These are phyloP conservation scores for Frankliniella intonsa DNA, from an alignment of 2,888 invertebrate species.

Conservation along the genomic window DNA sequence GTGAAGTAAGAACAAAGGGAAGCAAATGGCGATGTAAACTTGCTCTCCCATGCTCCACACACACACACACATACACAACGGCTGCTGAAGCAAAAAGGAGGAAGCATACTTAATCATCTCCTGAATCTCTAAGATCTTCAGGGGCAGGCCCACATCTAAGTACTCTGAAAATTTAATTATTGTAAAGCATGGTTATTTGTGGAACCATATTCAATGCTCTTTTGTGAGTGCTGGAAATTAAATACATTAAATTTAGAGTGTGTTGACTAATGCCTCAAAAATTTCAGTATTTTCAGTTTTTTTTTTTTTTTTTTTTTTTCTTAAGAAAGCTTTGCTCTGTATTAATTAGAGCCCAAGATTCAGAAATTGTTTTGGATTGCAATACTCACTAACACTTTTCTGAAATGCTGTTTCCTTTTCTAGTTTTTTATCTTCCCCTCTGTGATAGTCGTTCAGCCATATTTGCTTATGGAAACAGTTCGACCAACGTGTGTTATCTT, in stretches of 20 bases:
- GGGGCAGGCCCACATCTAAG: not conserved
- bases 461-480: too few species aligned
- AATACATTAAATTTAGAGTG: too few species aligned
- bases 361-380: too few species aligned
- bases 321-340: too few species aligned
- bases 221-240: too few species aligned
- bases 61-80: not conserved
- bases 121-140: not conserved
- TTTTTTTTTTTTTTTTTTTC: not conserved
- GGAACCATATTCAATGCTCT: too few species aligned
- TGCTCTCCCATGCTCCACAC: slow-evolving; percentile 15
- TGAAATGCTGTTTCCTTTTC: too few species aligned
- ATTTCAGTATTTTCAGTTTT: too few species aligned
- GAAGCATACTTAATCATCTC: not conserved
- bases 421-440: not conserved
- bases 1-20: slow-evolving; percentile 9
- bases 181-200: not conserved
- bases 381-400: too few species aligned
- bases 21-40: slow-evolving; percentile 7
- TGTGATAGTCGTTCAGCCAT: too few species aligned
- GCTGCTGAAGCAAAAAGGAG: not conserved
- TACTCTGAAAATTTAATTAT: not conserved
- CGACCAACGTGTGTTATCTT: not conserved
- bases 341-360: too few species aligned
- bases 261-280: too few species aligned